Percentiles rank a stretch among this genome's conserved stretches.
Evolutionary conservation across 2,113 vertebrate species (phyloP).

Genomic region (Cochlearius cochlearius): DNA sequence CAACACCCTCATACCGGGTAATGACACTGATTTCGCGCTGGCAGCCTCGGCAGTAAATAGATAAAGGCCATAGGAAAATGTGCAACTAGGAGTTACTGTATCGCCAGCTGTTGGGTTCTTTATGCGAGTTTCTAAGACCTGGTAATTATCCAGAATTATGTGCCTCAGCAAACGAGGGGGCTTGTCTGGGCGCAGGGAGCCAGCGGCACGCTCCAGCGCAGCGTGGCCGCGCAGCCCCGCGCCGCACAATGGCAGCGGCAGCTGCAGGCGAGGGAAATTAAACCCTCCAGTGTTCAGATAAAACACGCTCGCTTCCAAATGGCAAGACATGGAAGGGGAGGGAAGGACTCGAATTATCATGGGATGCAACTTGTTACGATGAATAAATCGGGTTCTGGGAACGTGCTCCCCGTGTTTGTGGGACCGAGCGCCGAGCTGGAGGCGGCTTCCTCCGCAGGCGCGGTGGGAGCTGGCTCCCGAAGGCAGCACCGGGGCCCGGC

Average conservation of each 20-base stretch:
- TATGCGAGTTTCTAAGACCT: not conserved
- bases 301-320: not conserved
- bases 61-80: not conserved
- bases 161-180: slow-evolving; percentile 10
- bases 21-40: not conserved
- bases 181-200: slow-evolving; percentile 1
- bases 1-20: accelerated
- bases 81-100: not conserved
- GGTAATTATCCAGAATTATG: slow-evolving; percentile 51
- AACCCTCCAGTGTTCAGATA: not conserved
- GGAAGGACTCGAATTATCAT: not conserved
- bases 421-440: not conserved
- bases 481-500: not conserved
- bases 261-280: not conserved
- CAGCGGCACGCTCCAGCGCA: not conserved
- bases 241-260: not conserved
- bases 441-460: not conserved
- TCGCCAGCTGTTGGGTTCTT: slow-evolving; percentile 36
- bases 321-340: not conserved
- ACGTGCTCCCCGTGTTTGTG: accelerated
- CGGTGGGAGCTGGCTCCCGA: accelerated
- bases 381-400: not conserved
- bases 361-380: not conserved
- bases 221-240: not conserved
- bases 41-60: not conserved